Conservation (phyloP, 2,888 invertebrate species). For the Tyria jacobaeae region DNA sequence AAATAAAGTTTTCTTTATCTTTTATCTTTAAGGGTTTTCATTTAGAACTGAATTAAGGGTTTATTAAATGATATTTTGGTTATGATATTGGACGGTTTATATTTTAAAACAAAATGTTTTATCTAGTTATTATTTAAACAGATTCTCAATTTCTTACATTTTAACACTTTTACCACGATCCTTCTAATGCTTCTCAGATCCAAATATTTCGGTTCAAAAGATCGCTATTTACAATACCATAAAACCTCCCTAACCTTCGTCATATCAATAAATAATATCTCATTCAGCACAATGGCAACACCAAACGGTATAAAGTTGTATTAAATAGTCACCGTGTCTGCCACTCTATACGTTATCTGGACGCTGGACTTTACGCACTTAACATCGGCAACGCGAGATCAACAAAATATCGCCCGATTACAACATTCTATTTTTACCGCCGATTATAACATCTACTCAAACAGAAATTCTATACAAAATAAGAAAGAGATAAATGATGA, state of each 20-base stretch:
- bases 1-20: no score
- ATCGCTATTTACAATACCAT: conserved; percentile 22
- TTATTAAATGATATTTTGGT: no score
- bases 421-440: neutral
- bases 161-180: no score
- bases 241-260: conserved; percentile 28
- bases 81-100: no score
- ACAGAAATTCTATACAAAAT: neutral
- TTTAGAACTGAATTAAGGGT: no score
- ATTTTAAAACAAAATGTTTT: no score
- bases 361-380: neutral
- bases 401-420: conserved; percentile 1
- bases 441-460: neutral
- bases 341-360: conserved; percentile 11
- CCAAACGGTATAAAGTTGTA: conserved; percentile 42
- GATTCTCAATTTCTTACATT: no score
- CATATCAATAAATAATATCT: conserved; percentile 44
- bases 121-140: no score
- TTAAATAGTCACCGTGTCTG: conserved; percentile 41
- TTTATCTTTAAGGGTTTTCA: no score
- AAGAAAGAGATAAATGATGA: no score
- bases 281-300: conserved; percentile 41
- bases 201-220: neutral
- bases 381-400: no score
- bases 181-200: no score